These are phyloP conservation scores for Drosophila melanocephala DNA, from an alignment of 2,888 invertebrate species.

Conservation along the genomic window DNA sequence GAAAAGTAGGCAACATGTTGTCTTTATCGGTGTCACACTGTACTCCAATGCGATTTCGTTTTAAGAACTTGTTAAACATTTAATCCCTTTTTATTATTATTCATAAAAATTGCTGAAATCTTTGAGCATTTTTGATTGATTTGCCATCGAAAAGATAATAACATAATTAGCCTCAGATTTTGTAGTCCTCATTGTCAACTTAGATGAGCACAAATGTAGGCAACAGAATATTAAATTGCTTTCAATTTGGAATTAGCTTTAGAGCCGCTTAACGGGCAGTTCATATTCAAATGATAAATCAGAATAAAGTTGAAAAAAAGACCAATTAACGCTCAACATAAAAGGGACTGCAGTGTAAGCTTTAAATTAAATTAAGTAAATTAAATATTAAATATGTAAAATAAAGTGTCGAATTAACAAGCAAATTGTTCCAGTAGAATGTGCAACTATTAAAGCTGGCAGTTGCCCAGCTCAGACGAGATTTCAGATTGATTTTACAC, in stretches of 20 bases:
- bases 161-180: not conserved
- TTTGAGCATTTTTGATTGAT: not conserved
- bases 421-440: not conserved
- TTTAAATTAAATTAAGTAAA: not conserved
- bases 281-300: not conserved
- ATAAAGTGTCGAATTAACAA: not conserved
- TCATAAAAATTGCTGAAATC: not conserved
- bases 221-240: not conserved
- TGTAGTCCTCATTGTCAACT: not conserved
- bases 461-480: not conserved
- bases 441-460: slow-evolving; percentile 4
- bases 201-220: not conserved
- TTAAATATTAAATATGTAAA: not conserved
- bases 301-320: not conserved
- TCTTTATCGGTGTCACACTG: not conserved
- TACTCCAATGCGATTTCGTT: not conserved
- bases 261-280: not conserved
- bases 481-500: slow-evolving; percentile 62
- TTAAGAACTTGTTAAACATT: not conserved
- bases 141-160: not conserved
- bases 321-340: not conserved
- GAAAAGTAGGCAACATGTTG: not conserved
- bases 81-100: not conserved
- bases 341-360: not conserved
- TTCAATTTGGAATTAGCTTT: not conserved